Percentiles rank a stretch among this genome's conserved stretches.
Evolutionary conservation across 2,888 invertebrate species (phyloP).

Genomic region (Emmelina monodactyla): DNA sequence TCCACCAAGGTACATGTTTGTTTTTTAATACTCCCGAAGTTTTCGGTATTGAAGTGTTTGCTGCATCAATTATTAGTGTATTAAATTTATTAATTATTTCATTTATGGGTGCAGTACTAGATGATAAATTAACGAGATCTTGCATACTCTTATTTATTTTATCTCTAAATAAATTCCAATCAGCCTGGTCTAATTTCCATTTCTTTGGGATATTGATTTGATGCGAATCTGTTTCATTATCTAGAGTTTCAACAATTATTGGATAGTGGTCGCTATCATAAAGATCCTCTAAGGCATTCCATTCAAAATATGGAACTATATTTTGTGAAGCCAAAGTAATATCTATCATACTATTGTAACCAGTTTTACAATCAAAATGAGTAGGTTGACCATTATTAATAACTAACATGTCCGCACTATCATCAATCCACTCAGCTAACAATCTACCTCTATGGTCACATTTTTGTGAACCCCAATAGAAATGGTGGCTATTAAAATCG

Average conservation of each 20-base stretch:
- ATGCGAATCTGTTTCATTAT: neutral
- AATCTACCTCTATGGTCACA: constrained; percentile 12
- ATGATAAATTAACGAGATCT: neutral
- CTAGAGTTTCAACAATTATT: constrained; percentile 6
- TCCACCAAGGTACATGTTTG: constrained; percentile 4
- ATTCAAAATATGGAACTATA: constrained; percentile 15
- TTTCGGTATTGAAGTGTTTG: neutral
- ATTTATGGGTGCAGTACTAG: neutral
- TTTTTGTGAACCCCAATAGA: constrained; percentile 12
- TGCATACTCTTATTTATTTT: constrained; percentile 6
- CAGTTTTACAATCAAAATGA: constrained; percentile 10
- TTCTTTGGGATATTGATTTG: constrained; percentile 3
- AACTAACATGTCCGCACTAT: constrained; percentile 2
- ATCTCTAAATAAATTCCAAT: constrained; percentile 4
- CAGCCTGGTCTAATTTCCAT: constrained; percentile 9
- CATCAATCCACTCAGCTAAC: constrained; percentile 8
- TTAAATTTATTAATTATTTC: neutral
- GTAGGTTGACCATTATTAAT: constrained; percentile 10
- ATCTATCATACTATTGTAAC: constrained; percentile 11
- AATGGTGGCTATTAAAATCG: constrained; percentile 9
- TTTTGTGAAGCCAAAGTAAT: constrained; percentile 13
- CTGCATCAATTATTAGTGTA: neutral
- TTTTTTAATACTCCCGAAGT: neutral
- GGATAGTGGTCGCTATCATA: constrained; percentile 15
- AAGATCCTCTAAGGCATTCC: constrained; percentile 15